Percentiles rank a stretch among this genome's conserved stretches.
Conservation (phyloP, 2,113 vertebrate genomes). For the Antechinus flavipes region DNA sequence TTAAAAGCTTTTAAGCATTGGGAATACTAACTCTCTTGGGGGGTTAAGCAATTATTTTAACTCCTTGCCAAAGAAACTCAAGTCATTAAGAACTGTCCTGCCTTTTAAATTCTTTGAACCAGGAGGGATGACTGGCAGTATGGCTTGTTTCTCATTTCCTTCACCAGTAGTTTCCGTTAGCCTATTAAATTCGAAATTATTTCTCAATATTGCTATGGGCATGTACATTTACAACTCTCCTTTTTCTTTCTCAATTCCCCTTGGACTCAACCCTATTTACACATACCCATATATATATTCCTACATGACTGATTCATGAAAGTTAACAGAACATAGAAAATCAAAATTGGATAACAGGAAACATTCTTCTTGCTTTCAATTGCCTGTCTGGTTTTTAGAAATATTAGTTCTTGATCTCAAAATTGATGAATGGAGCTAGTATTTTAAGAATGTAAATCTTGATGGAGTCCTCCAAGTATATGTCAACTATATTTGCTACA, state of each 20-base stretch:
- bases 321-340: not conserved
- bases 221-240: rapidly evolving
- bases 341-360: not conserved
- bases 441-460: not conserved
- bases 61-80: conserved; percentile 63
- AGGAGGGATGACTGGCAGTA: conserved; percentile 38
- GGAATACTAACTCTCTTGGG: conserved; percentile 70
- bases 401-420: not conserved
- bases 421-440: not conserved
- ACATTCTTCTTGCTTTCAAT: not conserved
- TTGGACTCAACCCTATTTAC: not conserved
- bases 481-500: not conserved
- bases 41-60: conserved; percentile 71
- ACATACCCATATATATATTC: too few relatives aligned
- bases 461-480: not conserved
- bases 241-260: rapidly evolving
- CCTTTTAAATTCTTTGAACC: conserved; percentile 67
- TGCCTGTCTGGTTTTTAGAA: not conserved
- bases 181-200: conserved; percentile 38
- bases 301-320: rapidly evolving
- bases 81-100: conserved; percentile 63
- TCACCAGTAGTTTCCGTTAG: conserved; percentile 58
- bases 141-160: conserved; percentile 53
- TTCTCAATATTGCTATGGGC: not conserved
- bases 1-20: conserved; percentile 80